These are phyloP conservation scores for Eretmochelys imbricata DNA, from an alignment of 2,113 vertebrate genomes.

Conservation along the genomic window DNA sequence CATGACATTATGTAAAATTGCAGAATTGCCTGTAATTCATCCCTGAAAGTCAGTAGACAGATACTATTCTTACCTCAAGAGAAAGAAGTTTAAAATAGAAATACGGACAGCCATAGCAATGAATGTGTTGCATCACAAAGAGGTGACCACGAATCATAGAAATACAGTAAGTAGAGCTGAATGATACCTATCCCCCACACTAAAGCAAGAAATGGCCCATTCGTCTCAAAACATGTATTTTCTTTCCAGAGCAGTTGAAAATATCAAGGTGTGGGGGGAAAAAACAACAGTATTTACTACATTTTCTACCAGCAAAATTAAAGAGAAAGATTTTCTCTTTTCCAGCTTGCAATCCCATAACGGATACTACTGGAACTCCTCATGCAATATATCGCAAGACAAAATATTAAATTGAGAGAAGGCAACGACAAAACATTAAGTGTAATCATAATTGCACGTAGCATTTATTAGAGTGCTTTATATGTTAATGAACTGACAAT, in stretches of 20 bases:
- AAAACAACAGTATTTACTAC: background rate
- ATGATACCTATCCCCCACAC: background rate
- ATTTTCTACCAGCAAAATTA: background rate
- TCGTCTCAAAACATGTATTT: rapidly evolving
- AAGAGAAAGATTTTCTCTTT: background rate
- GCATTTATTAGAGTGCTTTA: background rate
- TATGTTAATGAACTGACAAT: background rate
- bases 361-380: rapidly evolving
- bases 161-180: background rate
- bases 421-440: background rate
- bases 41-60: background rate
- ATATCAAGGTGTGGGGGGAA: background rate
- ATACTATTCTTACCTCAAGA: background rate
- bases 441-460: background rate
- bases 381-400: background rate
- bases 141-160: background rate
- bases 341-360: background rate
- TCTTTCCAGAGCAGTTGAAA: background rate
- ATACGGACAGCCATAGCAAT: background rate
- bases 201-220: background rate
- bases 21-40: background rate
- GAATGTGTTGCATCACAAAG: background rate
- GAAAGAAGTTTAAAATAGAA: background rate
- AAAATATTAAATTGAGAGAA: background rate
- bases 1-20: background rate